A percentile compares a stretch with the other conserved stretches of the same genome.
Conservation (phyloP, 2,113 vertebrate genomes). For the Pteropus alecto region DNA sequence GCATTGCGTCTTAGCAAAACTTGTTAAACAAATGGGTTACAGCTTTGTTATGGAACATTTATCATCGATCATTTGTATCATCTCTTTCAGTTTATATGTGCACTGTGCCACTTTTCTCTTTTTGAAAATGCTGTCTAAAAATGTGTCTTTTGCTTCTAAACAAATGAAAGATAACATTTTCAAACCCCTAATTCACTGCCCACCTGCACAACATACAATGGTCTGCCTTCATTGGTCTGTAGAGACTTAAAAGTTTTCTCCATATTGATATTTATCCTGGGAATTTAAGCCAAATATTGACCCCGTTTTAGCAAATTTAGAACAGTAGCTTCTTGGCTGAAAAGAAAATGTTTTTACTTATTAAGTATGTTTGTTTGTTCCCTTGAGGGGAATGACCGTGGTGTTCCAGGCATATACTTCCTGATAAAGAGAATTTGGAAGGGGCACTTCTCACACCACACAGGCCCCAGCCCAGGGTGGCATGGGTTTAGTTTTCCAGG, state of each 20-base stretch:
- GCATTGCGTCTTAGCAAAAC: not conserved
- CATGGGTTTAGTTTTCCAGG: not conserved
- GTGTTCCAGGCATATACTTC: not conserved
- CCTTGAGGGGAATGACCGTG: not conserved
- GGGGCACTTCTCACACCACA: not conserved
- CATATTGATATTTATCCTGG: slow-evolving; percentile 11
- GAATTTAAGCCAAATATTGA: slow-evolving; percentile 53
- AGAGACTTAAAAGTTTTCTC: not conserved
- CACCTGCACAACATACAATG: not conserved
- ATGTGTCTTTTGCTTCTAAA: not conserved
- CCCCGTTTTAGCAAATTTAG: slow-evolving; percentile 51
- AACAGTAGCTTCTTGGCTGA: slow-evolving; percentile 39
- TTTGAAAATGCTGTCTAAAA: slow-evolving; percentile 15
- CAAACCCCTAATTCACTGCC: not conserved
- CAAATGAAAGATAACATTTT: not conserved
- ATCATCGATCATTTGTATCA: too few species aligned
- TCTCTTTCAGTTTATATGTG: not conserved
- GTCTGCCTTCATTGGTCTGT: not conserved
- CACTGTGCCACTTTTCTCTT: not conserved
- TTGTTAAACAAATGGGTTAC: not conserved
- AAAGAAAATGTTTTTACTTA: slow-evolving; percentile 37
- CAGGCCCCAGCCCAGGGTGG: not conserved
- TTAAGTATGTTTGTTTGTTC: not conserved
- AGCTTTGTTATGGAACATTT: not conserved
- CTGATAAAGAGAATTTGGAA: slow-evolving; percentile 6